These are phyloP conservation scores for Pollenia griseotomentosa DNA, from an alignment of 2,888 invertebrate genomes.

Conservation along the genomic window DNA sequence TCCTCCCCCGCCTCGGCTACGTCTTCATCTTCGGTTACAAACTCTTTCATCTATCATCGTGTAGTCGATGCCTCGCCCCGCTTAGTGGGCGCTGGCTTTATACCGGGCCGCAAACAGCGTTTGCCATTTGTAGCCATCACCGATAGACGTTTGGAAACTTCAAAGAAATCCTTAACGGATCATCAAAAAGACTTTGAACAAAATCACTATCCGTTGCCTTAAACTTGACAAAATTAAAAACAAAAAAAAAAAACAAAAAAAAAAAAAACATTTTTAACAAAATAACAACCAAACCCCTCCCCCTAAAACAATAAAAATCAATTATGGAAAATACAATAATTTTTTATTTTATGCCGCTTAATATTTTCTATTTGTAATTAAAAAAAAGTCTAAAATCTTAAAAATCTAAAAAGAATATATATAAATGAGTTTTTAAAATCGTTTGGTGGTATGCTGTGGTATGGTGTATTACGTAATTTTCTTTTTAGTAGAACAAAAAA, in stretches of 20 bases:
- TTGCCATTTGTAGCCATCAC: slow-evolving; percentile 84
- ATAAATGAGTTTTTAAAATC: slow-evolving; percentile 40
- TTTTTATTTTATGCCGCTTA: slow-evolving; percentile 60
- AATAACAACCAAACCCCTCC: slow-evolving; percentile 56
- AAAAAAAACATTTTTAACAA: slow-evolving; percentile 49
- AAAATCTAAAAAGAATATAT: background rate
- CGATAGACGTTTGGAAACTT: slow-evolving; percentile 82
- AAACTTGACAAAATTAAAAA: slow-evolving; percentile 74
- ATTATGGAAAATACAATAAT: slow-evolving; percentile 62
- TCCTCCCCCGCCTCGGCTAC: slow-evolving; percentile 1
- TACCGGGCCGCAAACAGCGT: slow-evolving; percentile 81
- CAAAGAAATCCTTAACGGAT: slow-evolving; percentile 78
- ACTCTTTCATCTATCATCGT: slow-evolving; percentile 83
- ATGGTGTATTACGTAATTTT: slow-evolving; percentile 69
- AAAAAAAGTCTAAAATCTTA: slow-evolving; percentile 30
- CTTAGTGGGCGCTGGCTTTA: slow-evolving; percentile 77
- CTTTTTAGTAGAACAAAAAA: slow-evolving; percentile 39
- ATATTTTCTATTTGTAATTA: slow-evolving; percentile 57
- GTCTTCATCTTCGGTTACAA: slow-evolving; percentile 76
- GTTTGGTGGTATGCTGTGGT: slow-evolving; percentile 70
- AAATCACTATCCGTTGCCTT: slow-evolving; percentile 84
- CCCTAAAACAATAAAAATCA: slow-evolving; percentile 60
- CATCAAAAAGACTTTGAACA: slow-evolving; percentile 83
- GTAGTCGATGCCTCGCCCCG: slow-evolving; percentile 81
- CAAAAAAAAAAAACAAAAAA: too few species aligned